Percentiles rank a stretch among this genome's conserved stretches.
phyloP scores from a whole-genome alignment of 1,140 invertebrate species.

The Hylaeus anthracinus region DNA sequence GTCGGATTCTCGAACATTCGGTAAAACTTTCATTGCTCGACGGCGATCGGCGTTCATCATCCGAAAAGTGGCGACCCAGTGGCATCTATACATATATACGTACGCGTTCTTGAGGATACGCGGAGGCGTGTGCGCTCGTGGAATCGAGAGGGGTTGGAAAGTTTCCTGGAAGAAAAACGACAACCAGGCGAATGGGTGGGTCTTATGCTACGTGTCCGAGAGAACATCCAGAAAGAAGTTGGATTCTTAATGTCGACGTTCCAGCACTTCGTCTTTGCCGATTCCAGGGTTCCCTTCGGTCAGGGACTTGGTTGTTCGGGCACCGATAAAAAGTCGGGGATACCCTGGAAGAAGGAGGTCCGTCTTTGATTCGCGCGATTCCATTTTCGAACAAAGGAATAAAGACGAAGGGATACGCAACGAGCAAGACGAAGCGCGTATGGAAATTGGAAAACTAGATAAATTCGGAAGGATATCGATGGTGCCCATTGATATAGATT shows the following conservation, averaged over 20 bases:
- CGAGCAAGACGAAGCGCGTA: conserved; percentile 15
- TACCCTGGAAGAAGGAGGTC: neutral
- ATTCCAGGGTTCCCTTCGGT: conserved; percentile 18
- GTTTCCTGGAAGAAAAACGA: conserved; percentile 55
- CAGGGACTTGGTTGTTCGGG: conserved; percentile 9
- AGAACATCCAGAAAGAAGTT: conserved; percentile 53
- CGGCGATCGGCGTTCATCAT: conserved; percentile 54
- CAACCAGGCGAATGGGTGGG: conserved; percentile 2
- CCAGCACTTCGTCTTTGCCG: conserved; percentile 58
- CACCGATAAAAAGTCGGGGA: conserved; percentile 4
- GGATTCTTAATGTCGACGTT: conserved; percentile 57
- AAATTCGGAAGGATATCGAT: neutral
- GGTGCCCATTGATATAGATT: neutral
- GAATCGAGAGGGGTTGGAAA: conserved; percentile 31
- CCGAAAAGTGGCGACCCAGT: neutral
- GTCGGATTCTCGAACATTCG: conserved; percentile 51
- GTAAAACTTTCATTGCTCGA: conserved; percentile 59
- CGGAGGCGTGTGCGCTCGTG: no score
- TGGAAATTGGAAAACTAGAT: conserved; percentile 6
- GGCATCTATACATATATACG: conserved; percentile 19
- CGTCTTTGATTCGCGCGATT: conserved; percentile 3
- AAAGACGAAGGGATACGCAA: conserved; percentile 4
- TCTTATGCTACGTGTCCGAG: conserved; percentile 54
- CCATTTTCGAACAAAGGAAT: conserved; percentile 5
- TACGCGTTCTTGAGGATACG: conserved; percentile 19